A percentile compares a stretch with the other conserved stretches of the same genome.
Evolutionary conservation across 1,140 invertebrate species (phyloP).

Genomic region (Vanessa tameamea): DNA sequence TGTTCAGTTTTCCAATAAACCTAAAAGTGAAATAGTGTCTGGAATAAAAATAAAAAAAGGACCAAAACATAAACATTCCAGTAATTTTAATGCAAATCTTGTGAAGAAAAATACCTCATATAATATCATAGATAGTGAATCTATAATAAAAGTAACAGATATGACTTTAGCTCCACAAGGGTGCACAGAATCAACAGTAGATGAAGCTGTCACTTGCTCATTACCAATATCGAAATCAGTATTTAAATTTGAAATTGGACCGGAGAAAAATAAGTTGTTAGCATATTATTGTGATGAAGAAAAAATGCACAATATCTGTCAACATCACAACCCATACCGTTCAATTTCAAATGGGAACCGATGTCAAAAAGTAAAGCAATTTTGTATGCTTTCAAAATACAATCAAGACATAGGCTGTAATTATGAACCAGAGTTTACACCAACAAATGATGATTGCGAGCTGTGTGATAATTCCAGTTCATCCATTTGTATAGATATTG

Average conservation of each 20-base stretch:
- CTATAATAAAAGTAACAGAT: conserved; percentile 65
- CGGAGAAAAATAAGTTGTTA: conserved; percentile 44
- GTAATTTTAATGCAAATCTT: conserved; percentile 45
- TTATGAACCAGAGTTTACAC: conserved; percentile 14
- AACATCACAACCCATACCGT: conserved; percentile 18
- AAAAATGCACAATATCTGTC: conserved; percentile 11
- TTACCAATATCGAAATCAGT: conserved; percentile 55
- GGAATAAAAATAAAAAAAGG: conserved; percentile 55
- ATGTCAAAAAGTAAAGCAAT: conserved; percentile 11
- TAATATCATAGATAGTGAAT: conserved; percentile 68
- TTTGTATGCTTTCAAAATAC: conserved; percentile 2
- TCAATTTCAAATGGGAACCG: conserved; percentile 8
- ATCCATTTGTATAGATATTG: conserved; percentile 43
- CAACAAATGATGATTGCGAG: conserved; percentile 24
- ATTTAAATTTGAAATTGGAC: conserved; percentile 42
- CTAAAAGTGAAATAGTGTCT: conserved; percentile 42
- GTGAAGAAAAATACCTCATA: conserved; percentile 61
- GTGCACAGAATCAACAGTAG: conserved; percentile 22
- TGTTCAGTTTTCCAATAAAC: conserved; percentile 51
- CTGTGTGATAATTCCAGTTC: conserved; percentile 30
- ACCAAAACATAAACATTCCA: conserved; percentile 42
- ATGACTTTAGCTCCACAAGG: conserved; percentile 53
- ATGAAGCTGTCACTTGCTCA: conserved; percentile 46
- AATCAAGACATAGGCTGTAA: conserved; percentile 9
- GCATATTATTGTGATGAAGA: conserved; percentile 55